Evolutionary conservation across 2,888 invertebrate species (phyloP).

Genomic region (Scaptomyza caliginosa): DNA sequence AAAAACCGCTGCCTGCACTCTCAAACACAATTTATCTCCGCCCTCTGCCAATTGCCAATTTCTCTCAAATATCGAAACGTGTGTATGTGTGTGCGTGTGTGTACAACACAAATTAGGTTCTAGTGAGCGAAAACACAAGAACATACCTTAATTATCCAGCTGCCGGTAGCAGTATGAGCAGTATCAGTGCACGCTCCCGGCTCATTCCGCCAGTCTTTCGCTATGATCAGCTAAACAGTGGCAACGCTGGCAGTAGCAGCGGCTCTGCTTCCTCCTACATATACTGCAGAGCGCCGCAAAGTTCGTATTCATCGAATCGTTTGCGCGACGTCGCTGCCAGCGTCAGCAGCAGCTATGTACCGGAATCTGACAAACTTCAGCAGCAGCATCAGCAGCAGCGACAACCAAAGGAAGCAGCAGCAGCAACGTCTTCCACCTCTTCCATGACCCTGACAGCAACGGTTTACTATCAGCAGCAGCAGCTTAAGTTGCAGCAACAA

Average conservation of each 20-base stretch:
- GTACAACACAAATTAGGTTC: constrained; percentile 34
- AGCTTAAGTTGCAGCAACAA: constrained; percentile 21
- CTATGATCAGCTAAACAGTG: constrained; percentile 26
- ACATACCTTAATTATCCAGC: constrained; percentile 27
- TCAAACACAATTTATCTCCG: constrained; percentile 2
- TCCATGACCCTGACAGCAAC: constrained; percentile 68
- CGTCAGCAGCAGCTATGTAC: constrained; percentile 4
- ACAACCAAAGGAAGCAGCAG: constrained; percentile 8
- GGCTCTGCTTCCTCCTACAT: constrained; percentile 41
- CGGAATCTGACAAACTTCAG: constrained; percentile 26
- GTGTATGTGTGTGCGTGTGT: neutral
- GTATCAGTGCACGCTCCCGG: constrained; percentile 1
- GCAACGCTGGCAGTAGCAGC: constrained; percentile 17
- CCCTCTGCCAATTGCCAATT: constrained; percentile 19
- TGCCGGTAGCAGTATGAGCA: neutral
- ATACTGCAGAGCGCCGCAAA: constrained; percentile 66
- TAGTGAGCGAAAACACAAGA: constrained; percentile 41
- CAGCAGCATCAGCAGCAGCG: constrained; percentile 15
- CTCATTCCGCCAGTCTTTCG: constrained; percentile 13
- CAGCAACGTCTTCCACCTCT: constrained; percentile 9
- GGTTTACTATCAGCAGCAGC: constrained; percentile 72
- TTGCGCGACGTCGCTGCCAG: constrained; percentile 47
- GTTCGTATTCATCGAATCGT: constrained; percentile 71
- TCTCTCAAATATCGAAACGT: constrained; percentile 6
- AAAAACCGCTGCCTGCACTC: constrained; percentile 38